Evolutionary conservation across 2,113 vertebrate species (phyloP).

Genomic region (Saccopteryx leptura): DNA sequence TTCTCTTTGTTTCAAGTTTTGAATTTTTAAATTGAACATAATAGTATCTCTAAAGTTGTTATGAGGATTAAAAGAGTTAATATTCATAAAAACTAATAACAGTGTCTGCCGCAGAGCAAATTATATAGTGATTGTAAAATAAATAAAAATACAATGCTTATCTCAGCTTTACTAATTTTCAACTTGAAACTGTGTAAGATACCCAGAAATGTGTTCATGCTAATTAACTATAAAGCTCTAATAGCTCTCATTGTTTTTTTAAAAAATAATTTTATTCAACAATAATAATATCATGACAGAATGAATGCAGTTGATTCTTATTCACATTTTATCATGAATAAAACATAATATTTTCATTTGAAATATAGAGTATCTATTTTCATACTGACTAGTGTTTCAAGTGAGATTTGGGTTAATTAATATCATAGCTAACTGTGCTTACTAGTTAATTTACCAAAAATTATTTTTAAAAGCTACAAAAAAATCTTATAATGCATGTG

Average conservation of each 20-base stretch:
- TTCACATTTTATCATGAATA: neutral
- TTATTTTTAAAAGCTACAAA: conserved; percentile 39
- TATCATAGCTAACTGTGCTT: conserved; percentile 57
- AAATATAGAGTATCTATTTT: conserved; percentile 27
- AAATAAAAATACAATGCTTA: neutral
- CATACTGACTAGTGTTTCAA: conserved; percentile 22
- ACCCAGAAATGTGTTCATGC: neutral
- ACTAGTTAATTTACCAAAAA: conserved; percentile 60
- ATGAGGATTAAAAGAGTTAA: neutral
- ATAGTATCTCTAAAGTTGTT: neutral
- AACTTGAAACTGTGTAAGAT: conserved; percentile 33
- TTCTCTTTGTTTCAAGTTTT: conserved; percentile 25
- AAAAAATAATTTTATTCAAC: conserved; percentile 24
- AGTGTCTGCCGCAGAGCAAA: neutral
- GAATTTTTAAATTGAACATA: neutral
- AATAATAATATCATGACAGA: neutral
- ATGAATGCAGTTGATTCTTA: conserved; percentile 27
- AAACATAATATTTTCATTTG: neutral
- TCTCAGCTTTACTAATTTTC: conserved; percentile 8
- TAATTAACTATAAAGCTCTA: conserved; percentile 46
- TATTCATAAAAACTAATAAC: conserved; percentile 8
- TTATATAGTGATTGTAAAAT: neutral
- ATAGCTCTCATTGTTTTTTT: neutral
- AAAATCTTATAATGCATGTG: conserved; percentile 30
- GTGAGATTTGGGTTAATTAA: neutral